Base-by-base conservation (phyloP, 2,888 invertebrate species). In the Oscheius myriophilus region DNA sequence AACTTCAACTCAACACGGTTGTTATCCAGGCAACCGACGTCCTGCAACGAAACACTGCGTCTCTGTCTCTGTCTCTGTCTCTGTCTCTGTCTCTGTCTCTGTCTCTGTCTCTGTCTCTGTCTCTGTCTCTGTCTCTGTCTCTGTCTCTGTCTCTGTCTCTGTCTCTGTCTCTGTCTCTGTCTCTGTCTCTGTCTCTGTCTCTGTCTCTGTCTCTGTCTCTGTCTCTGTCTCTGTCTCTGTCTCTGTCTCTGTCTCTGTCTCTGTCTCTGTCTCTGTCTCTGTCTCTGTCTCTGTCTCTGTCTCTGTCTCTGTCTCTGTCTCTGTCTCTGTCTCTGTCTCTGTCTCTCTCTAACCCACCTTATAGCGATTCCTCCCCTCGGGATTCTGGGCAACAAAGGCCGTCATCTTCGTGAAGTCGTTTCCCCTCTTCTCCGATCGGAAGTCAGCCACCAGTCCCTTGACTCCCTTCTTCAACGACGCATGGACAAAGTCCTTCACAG, bases 21-120 rank as follows among this genome's bases (percentile, higher is more conserved):
- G 16, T 67, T 26, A 58, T 67, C 67, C 21, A 67, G 26, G 45
- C 67, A 67, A 25, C 67, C 67, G 11, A 67, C 67, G 46, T 67
- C 67, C 58, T 58, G n/a, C n/a, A n/a, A n/a, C n/a, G n/a, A n/a
- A n/a, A n/a, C n/a, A n/a, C 33, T 33, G 33, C 33, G 33, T 33
- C 33, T 33, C 33, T 33, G 33, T 33, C 33, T 33, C n/a, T 46
- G 46, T 18, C 16, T 18, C 18, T 18, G 16, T 46, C 46, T 16
- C n/a, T 46, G n/a, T 16, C 18, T 16, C 46, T 18, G 18, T 46
- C n/a, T 18, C 46, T 18, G 16, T 46, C 46, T 33, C 33, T 33
- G 33, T 33, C 33, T 33, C 33, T 33, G 33, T 33, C 33, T 33
- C 33, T 33, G 33, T 33, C 33, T 33, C 33, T 33, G 33, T 33